Percentiles rank a stretch among this genome's conserved stretches.
Conservation (phyloP, 2,888 invertebrate genomes). For the Nineta flava region DNA sequence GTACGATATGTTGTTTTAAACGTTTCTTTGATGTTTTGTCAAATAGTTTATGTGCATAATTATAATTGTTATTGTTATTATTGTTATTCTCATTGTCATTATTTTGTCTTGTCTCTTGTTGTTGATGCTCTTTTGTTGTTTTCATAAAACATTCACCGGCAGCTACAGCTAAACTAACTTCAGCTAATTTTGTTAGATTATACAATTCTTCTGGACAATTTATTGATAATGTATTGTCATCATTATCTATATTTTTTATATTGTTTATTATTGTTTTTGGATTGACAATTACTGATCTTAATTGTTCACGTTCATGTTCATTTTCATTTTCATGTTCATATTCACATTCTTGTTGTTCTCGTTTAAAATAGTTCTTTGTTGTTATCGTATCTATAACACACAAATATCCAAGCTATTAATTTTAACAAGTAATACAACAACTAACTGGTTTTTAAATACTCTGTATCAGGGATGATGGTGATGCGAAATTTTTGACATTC, state of each 20-base stretch:
- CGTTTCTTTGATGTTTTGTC: conserved; percentile 20
- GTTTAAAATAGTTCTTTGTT: too few relatives aligned
- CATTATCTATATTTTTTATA: conserved; percentile 19
- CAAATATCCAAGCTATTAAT: too few relatives aligned
- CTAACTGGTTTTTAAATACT: too few relatives aligned
- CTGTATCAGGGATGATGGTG: too few relatives aligned
- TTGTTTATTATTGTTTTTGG: too few relatives aligned
- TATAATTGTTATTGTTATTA: conserved; percentile 17
- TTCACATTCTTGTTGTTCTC: too few relatives aligned
- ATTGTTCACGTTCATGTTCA: too few relatives aligned
- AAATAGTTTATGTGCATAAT: conserved; percentile 28
- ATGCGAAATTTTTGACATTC: too few relatives aligned
- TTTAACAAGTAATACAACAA: too few relatives aligned
- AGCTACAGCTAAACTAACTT: conserved; percentile 50
- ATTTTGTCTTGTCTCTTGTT: conserved; percentile 4
- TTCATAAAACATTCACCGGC: conserved; percentile 34
- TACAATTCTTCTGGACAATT: conserved; percentile 47
- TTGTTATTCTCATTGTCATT: conserved; percentile 11
- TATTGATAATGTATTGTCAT: conserved; percentile 14
- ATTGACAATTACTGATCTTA: too few relatives aligned
- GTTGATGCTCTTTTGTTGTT: conserved; percentile 17
- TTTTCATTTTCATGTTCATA: too few relatives aligned
- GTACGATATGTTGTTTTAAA: neutral
- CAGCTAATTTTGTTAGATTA: conserved; percentile 58
- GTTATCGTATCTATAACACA: too few relatives aligned